Percentiles rank a stretch among this genome's conserved stretches.
These are phyloP conservation scores for Pimpla rufipes DNA, from an alignment of 2,888 invertebrate species.

Conservation along the genomic window DNA sequence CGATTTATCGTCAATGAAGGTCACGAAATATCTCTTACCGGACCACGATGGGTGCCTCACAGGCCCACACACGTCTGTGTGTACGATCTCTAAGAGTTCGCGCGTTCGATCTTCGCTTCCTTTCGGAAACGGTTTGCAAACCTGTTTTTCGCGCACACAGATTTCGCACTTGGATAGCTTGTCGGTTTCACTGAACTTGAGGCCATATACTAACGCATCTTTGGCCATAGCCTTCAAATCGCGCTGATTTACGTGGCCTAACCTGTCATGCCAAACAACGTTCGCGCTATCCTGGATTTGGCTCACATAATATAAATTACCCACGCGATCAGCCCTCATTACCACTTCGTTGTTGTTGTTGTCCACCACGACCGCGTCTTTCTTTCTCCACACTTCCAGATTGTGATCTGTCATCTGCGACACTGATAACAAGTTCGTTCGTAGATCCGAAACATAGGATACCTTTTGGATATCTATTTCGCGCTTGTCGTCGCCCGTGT, in stretches of 20 bases:
- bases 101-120: conserved; percentile 31
- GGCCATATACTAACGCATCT: conserved; percentile 44
- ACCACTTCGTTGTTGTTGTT: conserved; percentile 39
- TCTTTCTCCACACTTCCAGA: conserved; percentile 45
- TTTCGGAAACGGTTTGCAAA: conserved; percentile 47
- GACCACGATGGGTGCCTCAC: conserved; percentile 66
- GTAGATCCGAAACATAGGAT: conserved; percentile 49
- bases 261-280: conserved; percentile 55
- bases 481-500: conserved; percentile 13
- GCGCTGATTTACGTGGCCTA: conserved; percentile 65
- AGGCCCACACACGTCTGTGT: conserved; percentile 71
- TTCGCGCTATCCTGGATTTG: conserved; percentile 23
- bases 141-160: conserved; percentile 56
- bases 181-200: conserved; percentile 29
- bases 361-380: conserved; percentile 50
- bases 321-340: too few relatives aligned
- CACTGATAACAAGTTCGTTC: conserved; percentile 65
- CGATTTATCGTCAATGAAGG: conserved; percentile 74
- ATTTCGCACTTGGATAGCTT: conserved; percentile 55
- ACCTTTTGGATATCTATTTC: conserved; percentile 38
- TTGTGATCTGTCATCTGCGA: conserved; percentile 62
- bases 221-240: conserved; percentile 58
- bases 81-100: conserved; percentile 65
- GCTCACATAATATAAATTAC: too few relatives aligned
- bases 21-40: conserved; percentile 69